These are phyloP conservation scores for Kobus ellipsiprymnus DNA, from an alignment of 2,113 vertebrate genomes.

Conservation along the genomic window DNA sequence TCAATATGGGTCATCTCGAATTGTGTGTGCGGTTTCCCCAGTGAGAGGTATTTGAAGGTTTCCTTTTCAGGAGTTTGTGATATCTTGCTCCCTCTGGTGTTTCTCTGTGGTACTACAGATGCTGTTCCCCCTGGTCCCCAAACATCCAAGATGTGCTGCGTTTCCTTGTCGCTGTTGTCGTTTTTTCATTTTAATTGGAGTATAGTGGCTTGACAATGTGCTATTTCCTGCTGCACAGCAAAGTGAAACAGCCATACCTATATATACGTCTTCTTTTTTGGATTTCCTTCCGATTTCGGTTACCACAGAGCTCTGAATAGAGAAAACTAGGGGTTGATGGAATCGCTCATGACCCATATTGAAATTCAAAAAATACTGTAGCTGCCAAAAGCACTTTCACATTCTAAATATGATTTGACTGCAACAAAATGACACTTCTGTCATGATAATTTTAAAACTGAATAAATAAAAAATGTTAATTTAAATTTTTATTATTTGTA, in stretches of 20 bases:
- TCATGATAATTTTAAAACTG: background rate
- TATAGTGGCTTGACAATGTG: background rate
- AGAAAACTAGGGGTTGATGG: background rate
- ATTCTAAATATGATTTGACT: background rate
- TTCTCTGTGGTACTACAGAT: background rate
- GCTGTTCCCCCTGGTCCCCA: background rate
- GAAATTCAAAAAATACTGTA: background rate
- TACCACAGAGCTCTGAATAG: background rate
- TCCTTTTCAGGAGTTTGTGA: background rate
- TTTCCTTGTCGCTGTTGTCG: background rate
- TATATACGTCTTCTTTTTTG: background rate
- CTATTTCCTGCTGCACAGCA: background rate
- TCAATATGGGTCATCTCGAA: rapidly evolving
- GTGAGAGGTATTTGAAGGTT: background rate
- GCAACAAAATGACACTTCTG: background rate
- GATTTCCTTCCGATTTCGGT: background rate
- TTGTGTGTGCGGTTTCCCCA: background rate
- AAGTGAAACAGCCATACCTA: background rate
- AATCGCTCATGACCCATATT: background rate
- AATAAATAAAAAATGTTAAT: background rate
- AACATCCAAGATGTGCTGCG: background rate
- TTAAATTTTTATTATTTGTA: background rate
- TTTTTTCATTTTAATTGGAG: background rate
- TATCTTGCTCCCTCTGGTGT: background rate
- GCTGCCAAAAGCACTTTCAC: background rate